Evolutionary conservation across 2,797 vertebrate genomes (phyloP), one percentile per base, ranked within the genome.

Genomic region (Rallus crepitans): DNA sequence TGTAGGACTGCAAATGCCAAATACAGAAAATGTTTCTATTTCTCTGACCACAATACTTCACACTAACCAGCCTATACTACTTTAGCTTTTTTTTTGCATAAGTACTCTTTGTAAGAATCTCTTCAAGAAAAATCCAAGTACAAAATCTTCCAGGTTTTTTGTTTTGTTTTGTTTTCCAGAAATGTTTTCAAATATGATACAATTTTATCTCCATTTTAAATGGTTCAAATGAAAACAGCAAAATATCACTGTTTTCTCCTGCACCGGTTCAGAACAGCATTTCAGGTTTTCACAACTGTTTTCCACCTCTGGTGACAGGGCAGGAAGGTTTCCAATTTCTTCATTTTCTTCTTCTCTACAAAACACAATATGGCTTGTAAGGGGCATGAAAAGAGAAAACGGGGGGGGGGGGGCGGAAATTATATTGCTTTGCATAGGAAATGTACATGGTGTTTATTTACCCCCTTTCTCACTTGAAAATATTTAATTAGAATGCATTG

Each of bases 181-280:
- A 55, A 31, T 45, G 9, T 59, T 90, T 82, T 92, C 60, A 92
- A 66, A 90, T 69, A 47, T 28, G 11, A 82, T 82, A 56, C 55
- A 84, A 94, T 65, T 92, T 30, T 53, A 65, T 72, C 91, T 92
- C 86, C 35, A 87, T 87, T 85, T 81, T 61, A 70, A 84, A 75
- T 68, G 25, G 12, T 53, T 25, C 56, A 68, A 64, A 37, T n/a
- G 23, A 82, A 91, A 93, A 76, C 61, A 77, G 27, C 23, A 73
- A 92, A 82, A 84, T 77, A 69, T 53, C 69, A 10, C 31, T 85
- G 48, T 52, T 89, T 73, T 70, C 35, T 63, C 15, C 11, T 72
- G n/a, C 39, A 59, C 65, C 79, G 6, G 0, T 87, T 94, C 79
- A 87, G 76, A 94, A 76, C 19, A 64, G 17, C 39, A 50, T 63